Conservation (phyloP, 2,888 invertebrate genomes). For the Leptarthrus brevirostris region DNA sequence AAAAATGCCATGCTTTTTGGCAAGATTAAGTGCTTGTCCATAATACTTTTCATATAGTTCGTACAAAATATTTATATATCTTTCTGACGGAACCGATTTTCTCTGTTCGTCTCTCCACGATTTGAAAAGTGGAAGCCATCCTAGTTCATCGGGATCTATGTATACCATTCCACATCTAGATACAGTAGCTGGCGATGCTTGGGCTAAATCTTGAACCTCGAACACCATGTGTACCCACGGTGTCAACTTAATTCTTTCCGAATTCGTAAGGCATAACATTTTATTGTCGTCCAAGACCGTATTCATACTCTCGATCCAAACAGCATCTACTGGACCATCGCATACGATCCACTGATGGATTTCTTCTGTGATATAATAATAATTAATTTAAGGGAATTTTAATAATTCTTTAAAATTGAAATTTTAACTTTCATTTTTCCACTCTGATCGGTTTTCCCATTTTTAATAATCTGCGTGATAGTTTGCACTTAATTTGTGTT, state of each 20-base stretch:
- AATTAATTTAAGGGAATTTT: too few relatives aligned
- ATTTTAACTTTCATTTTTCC: too few relatives aligned
- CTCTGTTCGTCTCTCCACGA: constrained; percentile 77
- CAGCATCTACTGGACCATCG: constrained; percentile 92
- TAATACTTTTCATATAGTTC: constrained; percentile 76
- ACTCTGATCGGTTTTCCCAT: too few relatives aligned
- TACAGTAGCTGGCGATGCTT: constrained; percentile 93
- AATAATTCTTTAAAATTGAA: too few relatives aligned
- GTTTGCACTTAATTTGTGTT: too few relatives aligned
- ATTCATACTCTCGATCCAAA: constrained; percentile 96
- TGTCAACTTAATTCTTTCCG: constrained; percentile 89
- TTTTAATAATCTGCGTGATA: too few relatives aligned
- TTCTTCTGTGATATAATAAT: constrained; percentile 64
- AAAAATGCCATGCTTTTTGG: constrained; percentile 76
- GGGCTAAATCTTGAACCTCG: constrained; percentile 85
- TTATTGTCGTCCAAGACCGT: constrained; percentile 94
- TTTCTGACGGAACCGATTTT: constrained; percentile 69
- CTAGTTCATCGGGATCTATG: constrained; percentile 84
- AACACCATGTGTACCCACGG: constrained; percentile 91
- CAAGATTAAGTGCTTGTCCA: constrained; percentile 74
- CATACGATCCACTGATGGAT: constrained; percentile 93
- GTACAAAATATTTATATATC: constrained; percentile 72
- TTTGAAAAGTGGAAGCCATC: constrained; percentile 82
- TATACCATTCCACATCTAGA: constrained; percentile 89
- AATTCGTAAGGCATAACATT: constrained; percentile 91